phyloP scores from a whole-genome alignment of 2,797 vertebrate genomes.

The Coilia nasus region DNA sequence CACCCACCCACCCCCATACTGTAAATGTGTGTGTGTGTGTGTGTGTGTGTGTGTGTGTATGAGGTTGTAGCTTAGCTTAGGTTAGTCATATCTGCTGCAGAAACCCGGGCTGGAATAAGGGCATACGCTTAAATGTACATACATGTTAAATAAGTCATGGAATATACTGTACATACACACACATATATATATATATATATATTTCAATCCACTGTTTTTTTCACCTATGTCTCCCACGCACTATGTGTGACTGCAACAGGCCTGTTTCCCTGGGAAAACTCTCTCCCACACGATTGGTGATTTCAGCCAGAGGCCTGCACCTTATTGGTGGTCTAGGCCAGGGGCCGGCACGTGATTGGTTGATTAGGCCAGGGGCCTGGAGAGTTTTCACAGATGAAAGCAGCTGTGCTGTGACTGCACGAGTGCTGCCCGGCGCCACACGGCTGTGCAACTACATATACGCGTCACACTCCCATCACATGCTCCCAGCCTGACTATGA shows the following conservation, averaged over 20 bases:
- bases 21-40: background rate
- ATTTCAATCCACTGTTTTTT: background rate
- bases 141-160: slow-evolving; percentile 24
- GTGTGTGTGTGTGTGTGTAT: background rate
- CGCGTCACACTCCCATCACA: too few species aligned
- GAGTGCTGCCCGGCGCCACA: background rate
- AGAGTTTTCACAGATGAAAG: slow-evolving; percentile 10
- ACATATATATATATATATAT: background rate
- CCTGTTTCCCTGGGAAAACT: slow-evolving; percentile 9
- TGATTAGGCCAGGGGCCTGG: background rate
- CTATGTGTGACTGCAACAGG: background rate
- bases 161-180: background rate
- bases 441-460: background rate
- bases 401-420: background rate
- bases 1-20: background rate
- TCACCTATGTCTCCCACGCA: background rate
- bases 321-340: too few species aligned
- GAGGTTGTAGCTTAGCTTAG: slow-evolving; percentile 12
- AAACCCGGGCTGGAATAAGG: background rate
- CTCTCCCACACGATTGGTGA: background rate
- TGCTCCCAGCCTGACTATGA: background rate
- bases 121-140: slow-evolving; percentile 9
- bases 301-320: background rate
- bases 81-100: slow-evolving; percentile 14
- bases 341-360: background rate